Percentiles rank a stretch among this genome's conserved stretches.
Evolutionary conservation across 2,888 invertebrate genomes (phyloP).

Genomic region (Busseola fusca): DNA sequence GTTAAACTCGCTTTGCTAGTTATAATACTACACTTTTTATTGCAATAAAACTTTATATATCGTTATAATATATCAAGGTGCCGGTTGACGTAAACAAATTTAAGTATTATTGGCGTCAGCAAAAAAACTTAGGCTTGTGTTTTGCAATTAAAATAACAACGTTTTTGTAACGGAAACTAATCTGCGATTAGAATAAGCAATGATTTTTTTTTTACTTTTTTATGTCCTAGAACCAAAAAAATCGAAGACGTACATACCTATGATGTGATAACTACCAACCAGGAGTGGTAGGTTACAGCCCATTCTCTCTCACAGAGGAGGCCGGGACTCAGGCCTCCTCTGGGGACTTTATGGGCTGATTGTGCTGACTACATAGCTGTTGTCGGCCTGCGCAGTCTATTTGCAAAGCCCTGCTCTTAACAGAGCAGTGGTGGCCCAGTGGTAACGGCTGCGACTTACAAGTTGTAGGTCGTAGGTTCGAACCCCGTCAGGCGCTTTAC

Average conservation of each 20-base stretch:
- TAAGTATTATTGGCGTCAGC: neutral
- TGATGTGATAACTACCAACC: neutral
- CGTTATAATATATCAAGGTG: neutral
- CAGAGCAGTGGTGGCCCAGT: too few species aligned
- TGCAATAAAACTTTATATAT: neutral
- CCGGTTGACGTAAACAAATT: constrained; percentile 28
- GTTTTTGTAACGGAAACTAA: constrained; percentile 29
- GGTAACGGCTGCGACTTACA: too few species aligned
- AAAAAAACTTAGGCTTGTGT: constrained; percentile 7
- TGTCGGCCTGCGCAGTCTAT: too few species aligned
- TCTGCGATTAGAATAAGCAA: neutral
- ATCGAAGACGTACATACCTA: neutral
- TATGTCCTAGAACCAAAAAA: neutral
- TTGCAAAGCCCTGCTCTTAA: too few species aligned
- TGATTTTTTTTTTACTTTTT: neutral
- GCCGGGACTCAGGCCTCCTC: too few species aligned
- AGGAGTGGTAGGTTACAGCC: neutral
- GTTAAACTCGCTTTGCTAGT: neutral
- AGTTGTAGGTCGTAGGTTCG: too few species aligned
- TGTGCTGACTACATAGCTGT: too few species aligned
- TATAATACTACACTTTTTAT: neutral
- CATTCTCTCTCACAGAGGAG: too few species aligned
- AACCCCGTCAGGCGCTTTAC: too few species aligned
- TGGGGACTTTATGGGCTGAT: too few species aligned
- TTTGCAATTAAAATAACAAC: constrained; percentile 7